A percentile compares a stretch with the other conserved stretches of the same genome.
Evolutionary conservation across 2,797 vertebrate species (phyloP).

Genomic region (Malurus leucopterus): DNA sequence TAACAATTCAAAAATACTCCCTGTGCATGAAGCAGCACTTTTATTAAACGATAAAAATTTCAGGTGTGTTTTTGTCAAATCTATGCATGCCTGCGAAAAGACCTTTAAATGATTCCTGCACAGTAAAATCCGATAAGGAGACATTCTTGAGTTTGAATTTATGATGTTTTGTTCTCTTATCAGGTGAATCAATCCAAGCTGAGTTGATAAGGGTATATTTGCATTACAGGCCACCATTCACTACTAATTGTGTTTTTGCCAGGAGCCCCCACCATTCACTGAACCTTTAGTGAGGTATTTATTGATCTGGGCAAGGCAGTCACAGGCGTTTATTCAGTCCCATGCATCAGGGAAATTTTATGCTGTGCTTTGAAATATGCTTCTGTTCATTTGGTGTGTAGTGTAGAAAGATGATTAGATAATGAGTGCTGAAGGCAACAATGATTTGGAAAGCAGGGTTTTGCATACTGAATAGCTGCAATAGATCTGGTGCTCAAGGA

Average conservation of each 20-base stretch:
- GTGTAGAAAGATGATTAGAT: conserved; percentile 29
- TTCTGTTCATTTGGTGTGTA: background rate
- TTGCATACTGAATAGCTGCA: conserved; percentile 27
- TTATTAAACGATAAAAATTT: background rate
- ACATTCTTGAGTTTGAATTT: background rate
- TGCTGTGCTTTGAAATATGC: conserved; percentile 10
- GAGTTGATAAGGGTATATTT: background rate
- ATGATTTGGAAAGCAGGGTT: conserved; percentile 22
- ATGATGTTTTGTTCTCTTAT: background rate
- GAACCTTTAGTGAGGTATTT: background rate
- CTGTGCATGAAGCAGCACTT: background rate
- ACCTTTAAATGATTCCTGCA: background rate
- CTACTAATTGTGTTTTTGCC: background rate
- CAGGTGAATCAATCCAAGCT: background rate
- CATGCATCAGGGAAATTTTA: background rate
- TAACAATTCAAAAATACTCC: background rate
- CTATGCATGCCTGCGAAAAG: background rate
- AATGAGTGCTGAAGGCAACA: conserved; percentile 32
- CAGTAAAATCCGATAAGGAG: background rate
- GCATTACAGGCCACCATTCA: background rate
- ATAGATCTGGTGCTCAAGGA: background rate
- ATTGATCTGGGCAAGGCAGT: background rate
- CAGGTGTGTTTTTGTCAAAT: background rate
- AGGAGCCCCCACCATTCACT: background rate
- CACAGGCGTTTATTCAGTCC: background rate